Percentiles rank a stretch among this genome's conserved stretches.
These are phyloP conservation scores for Petrocephalus sullivani DNA, from an alignment of 2,797 vertebrate genomes.

Conservation along the genomic window DNA sequence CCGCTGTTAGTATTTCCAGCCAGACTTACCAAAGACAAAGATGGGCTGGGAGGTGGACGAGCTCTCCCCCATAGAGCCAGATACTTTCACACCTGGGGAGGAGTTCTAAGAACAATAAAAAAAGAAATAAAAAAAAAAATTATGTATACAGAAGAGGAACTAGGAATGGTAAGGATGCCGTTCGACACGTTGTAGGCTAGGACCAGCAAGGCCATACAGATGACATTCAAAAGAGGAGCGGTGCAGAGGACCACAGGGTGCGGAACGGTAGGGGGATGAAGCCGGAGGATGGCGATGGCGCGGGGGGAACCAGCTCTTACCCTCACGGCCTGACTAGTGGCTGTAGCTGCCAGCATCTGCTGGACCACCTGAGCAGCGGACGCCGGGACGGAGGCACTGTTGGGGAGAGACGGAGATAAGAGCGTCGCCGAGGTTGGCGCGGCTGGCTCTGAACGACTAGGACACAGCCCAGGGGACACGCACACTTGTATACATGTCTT, in stretches of 20 bases:
- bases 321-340: constrained; percentile 75
- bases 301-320: constrained; percentile 54
- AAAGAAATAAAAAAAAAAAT: not conserved
- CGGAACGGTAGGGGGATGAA: not conserved
- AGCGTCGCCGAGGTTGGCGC: not conserved
- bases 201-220: not conserved
- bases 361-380: constrained; percentile 62
- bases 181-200: not conserved
- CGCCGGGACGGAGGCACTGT: constrained; percentile 66
- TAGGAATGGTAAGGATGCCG: not conserved
- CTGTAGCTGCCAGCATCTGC: constrained; percentile 63
- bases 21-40: constrained; percentile 60
- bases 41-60: constrained; percentile 31
- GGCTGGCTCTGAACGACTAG: not conserved
- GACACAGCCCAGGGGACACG: not conserved
- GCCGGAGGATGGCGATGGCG: not conserved
- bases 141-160: not conserved
- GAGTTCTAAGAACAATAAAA: constrained; percentile 46
- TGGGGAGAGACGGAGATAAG: not conserved
- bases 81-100: constrained; percentile 44
- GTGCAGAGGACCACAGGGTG: not conserved
- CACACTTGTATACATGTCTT: not conserved
- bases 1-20: not conserved
- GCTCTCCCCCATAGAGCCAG: constrained; percentile 33
- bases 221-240: not conserved